Evolutionary conservation across 1,140 invertebrate genomes (phyloP), one percentile per base, ranked within the genome.

Genomic region (Coelopa frigida): DNA sequence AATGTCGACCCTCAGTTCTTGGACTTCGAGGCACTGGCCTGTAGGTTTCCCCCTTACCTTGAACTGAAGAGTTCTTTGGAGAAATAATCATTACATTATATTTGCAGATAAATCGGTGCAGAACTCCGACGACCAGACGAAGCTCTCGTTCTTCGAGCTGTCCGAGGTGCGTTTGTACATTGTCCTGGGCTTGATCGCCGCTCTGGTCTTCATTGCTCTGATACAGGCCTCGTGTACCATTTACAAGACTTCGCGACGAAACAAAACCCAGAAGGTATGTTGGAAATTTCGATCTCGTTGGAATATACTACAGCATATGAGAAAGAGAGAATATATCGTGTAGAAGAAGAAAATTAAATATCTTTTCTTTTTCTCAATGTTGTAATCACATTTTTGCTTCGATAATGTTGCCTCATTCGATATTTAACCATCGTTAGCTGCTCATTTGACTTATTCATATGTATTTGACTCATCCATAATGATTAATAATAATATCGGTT

Each of bases 221-320:
- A 73, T 93, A 15, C 90, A 94, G 72, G 89, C 88, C 4, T 79
- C 74, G 31, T 89, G 88, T 59, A 93, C 88, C 2, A 78, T 94
- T 47, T 85, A 85, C 63, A 81, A 79, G 56, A 78, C 79, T 1
- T 78, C 78, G 3, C 74, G 73, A 45, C 79, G 78, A 51, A 73
- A 77, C 40, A 85, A 83, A 76, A 63, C 57, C 17, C 75, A 75
- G 52, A 78, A 78, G 73, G 75, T 78, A 61, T 40, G 38, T 40
- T 12, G 14, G 35, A 18, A 27, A 20, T 37, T 46, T n/a, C n/a
- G n/a, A n/a, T n/a, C n/a, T n/a, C n/a, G n/a, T n/a, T n/a, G n/a
- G n/a, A n/a, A n/a, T n/a, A n/a, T n/a, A n/a, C n/a, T n/a, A n/a
- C n/a, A n/a, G n/a, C n/a, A n/a, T n/a, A n/a, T n/a, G n/a, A n/a